Conservation (phyloP, 2,888 invertebrate genomes). For the Phortica magna region DNA sequence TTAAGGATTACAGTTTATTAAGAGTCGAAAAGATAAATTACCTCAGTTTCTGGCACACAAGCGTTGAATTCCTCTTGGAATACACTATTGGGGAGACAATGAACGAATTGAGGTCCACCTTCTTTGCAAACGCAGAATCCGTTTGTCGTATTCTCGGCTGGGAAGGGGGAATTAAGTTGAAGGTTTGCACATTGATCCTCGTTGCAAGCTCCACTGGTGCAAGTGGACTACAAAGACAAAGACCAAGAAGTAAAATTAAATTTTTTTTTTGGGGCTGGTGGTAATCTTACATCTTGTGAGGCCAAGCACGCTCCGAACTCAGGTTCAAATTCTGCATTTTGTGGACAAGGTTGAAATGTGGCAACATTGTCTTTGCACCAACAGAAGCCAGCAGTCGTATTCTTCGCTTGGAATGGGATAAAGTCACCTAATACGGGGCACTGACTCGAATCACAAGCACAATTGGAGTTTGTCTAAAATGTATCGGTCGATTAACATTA, state of each 20-base stretch:
- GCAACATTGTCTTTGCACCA: slow-evolving; percentile 53
- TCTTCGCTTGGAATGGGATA: slow-evolving; percentile 40
- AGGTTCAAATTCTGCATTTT: slow-evolving; percentile 46
- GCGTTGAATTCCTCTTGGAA: background rate
- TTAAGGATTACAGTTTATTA: too few species aligned
- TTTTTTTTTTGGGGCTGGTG: background rate
- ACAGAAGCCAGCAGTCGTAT: slow-evolving; percentile 58
- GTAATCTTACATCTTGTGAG: slow-evolving; percentile 47
- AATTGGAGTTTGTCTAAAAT: background rate
- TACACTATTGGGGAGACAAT: background rate
- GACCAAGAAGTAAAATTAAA: background rate
- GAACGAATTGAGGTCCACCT: background rate
- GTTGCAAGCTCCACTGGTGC: background rate
- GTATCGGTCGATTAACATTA: too few species aligned
- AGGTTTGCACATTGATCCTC: background rate
- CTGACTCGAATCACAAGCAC: slow-evolving; percentile 30
- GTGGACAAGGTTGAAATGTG: slow-evolving; percentile 46
- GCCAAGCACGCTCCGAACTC: slow-evolving; percentile 41
- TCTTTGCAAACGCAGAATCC: slow-evolving; percentile 52
- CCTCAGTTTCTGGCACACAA: too few species aligned
- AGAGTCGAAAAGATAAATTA: too few species aligned
- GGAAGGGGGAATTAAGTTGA: slow-evolving; percentile 7
- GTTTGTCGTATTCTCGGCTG: slow-evolving; percentile 41
- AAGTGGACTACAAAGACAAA: background rate
- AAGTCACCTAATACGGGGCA: slow-evolving; percentile 29